Conservation (phyloP, 2,888 invertebrate species). For the Siphonodentalium dalli region DNA sequence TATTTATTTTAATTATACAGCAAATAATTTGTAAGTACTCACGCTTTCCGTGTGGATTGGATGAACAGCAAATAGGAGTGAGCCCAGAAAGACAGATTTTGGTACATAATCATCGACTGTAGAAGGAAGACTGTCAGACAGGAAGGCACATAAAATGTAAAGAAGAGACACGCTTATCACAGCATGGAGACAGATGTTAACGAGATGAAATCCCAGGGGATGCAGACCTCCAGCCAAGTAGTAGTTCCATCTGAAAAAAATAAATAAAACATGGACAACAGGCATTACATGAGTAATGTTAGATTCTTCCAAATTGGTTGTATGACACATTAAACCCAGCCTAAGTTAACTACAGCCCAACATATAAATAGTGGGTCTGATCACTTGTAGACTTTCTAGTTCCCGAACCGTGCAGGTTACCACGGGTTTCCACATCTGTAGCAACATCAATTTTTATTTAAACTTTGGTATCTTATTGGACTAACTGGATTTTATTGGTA, state of each 20-base stretch:
- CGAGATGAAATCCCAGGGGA: conserved; percentile 74
- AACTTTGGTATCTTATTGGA: too few species aligned
- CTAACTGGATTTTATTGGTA: too few species aligned
- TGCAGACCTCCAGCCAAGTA: conserved; percentile 70
- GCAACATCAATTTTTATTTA: too few species aligned
- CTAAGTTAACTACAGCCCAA: too few species aligned
- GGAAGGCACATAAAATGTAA: conserved; percentile 66
- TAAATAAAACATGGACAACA: conserved; percentile 33
- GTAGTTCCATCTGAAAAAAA: conserved; percentile 67
- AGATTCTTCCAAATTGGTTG: too few species aligned
- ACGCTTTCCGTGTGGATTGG: conserved; percentile 93
- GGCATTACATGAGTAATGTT: too few species aligned
- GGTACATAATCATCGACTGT: conserved; percentile 32
- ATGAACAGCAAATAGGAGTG: conserved; percentile 85
- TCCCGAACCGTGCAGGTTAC: too few species aligned
- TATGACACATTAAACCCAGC: too few species aligned
- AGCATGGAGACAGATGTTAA: conserved; percentile 79
- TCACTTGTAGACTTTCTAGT: too few species aligned
- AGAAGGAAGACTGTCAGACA: conserved; percentile 23
- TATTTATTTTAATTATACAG: not conserved
- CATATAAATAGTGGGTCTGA: too few species aligned
- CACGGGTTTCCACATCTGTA: too few species aligned
- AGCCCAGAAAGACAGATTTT: conserved; percentile 71
- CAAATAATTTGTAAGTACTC: conserved; percentile 43
- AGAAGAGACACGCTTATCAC: conserved; percentile 69